Base-by-base conservation (phyloP, 2,888 invertebrate genomes). In the Agrenia bidenticulata region DNA sequence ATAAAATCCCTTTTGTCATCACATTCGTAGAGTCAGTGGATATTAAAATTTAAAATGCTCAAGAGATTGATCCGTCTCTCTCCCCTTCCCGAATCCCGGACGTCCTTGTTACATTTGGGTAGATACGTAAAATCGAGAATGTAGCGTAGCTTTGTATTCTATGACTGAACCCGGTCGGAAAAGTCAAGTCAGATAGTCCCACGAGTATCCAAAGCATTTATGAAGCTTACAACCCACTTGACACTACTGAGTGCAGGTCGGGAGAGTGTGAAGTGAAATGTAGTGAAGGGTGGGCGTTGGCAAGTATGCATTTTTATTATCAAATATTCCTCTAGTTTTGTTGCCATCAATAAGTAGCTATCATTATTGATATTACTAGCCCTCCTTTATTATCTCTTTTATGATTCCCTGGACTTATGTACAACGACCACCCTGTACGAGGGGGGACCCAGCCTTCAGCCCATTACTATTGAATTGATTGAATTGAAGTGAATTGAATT, bases 401-500 rank as follows among this genome's bases (percentile, higher is more conserved):
- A 17, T 45, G 5, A 45, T 45, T 19, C 45, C 9, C 17, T 19
- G 19, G 45, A 17, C 39, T 39, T 39, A 9, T 39, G n/a, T n/a
- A n/a, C n/a, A n/a, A n/a, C n/a, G n/a, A n/a, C n/a, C n/a, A n/a
- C n/a, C n/a, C n/a, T n/a, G 39, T 39, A 45, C 9, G 45, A 15
- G 45, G n/a, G 32, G 5, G 45, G 19, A 45, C 45, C 45, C 45
- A 9, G n/a, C 23, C 23, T 51, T 51, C 15, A 7, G 11, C 23
- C 51, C 49, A 26, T 55, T 60, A 59, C 62, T 55, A 56, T 63
- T 68, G 61, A 71, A 63, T 71, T 66, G 68, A 66, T 67, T 66
- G 68, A 64, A 71, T 69, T 67, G 66, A 69, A 65, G 26, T 63
- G 66, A 63, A 66, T 70, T 64, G 63, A 66, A 68, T 68, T 66